A percentile compares a stretch with the other conserved stretches of the same genome.
Conservation (phyloP, 2,797 vertebrate genomes). For the Tauraco hartlaubi region DNA sequence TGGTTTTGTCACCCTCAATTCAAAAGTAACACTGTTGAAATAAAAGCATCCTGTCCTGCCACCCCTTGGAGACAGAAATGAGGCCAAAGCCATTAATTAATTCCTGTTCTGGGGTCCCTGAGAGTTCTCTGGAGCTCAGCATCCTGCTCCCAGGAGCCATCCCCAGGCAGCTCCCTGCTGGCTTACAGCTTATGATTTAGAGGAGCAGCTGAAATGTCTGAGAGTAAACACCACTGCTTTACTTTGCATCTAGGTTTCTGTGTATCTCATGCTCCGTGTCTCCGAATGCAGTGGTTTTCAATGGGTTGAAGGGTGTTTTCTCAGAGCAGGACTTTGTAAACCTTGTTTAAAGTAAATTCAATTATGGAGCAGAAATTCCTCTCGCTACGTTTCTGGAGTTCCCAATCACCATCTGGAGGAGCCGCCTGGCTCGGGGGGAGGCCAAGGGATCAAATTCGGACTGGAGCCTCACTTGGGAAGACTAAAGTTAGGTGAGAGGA, state of each 20-base stretch:
- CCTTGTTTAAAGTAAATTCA: background rate
- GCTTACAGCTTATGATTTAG: background rate
- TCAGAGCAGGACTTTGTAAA: background rate
- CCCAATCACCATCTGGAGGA: background rate
- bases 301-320: background rate
- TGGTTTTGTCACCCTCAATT: background rate
- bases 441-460: background rate
- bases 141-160: background rate
- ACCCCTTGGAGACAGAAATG: background rate
- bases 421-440: background rate
- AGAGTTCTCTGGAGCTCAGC: background rate
- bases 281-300: background rate
- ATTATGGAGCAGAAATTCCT: background rate
- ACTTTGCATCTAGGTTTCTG: background rate
- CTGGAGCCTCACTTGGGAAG: background rate
- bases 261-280: background rate
- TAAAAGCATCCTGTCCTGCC: background rate
- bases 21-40: background rate
- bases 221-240: background rate
- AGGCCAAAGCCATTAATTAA: background rate
- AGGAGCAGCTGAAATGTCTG: background rate
- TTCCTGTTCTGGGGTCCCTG: background rate
- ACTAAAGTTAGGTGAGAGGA: conserved; percentile 26
- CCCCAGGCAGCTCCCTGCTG: background rate
- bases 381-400: background rate